Evolutionary conservation across 2,888 invertebrate genomes (phyloP).

Genomic region (Steromphala cineraria): DNA sequence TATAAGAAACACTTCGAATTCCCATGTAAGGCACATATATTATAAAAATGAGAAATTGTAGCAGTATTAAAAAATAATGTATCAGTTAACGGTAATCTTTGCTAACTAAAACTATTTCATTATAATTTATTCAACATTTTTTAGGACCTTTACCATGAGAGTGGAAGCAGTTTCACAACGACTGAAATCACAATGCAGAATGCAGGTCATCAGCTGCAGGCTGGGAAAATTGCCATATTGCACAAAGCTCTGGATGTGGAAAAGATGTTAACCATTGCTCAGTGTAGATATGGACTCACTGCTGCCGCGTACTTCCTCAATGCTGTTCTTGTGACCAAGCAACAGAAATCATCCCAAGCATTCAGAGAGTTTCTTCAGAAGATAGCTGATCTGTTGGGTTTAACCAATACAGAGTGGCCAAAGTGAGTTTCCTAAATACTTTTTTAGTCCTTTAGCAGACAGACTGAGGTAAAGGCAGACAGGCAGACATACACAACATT

Average conservation of each 20-base stretch:
- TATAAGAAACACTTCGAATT: no score
- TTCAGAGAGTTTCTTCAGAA: conserved; percentile 41
- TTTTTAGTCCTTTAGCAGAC: no score
- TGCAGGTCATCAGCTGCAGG: conserved; percentile 34
- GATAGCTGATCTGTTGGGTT: conserved; percentile 43
- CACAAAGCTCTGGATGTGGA: conserved; percentile 32
- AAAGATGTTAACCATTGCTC: conserved; percentile 49
- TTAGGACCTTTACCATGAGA: conserved; percentile 30
- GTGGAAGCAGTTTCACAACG: not conserved
- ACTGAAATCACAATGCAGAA: conserved; percentile 12
- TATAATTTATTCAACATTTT: not conserved
- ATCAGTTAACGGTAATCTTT: no score
- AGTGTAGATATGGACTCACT: conserved; percentile 48
- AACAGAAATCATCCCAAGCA: not conserved
- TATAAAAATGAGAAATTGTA: no score
- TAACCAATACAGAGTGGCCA: conserved; percentile 41
- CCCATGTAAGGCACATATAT: no score
- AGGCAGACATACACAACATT: no score
- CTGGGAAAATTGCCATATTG: conserved; percentile 25
- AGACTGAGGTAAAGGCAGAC: no score
- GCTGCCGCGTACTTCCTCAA: conserved; percentile 48
- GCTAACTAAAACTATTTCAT: no score
- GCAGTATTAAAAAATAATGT: no score
- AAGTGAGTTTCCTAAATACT: conserved; percentile 31
- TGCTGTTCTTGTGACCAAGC: conserved; percentile 31